A percentile compares a stretch with the other conserved stretches of the same genome.
Conservation (phyloP, 2,113 vertebrate species). For the Brienomyrus brachyistius region DNA sequence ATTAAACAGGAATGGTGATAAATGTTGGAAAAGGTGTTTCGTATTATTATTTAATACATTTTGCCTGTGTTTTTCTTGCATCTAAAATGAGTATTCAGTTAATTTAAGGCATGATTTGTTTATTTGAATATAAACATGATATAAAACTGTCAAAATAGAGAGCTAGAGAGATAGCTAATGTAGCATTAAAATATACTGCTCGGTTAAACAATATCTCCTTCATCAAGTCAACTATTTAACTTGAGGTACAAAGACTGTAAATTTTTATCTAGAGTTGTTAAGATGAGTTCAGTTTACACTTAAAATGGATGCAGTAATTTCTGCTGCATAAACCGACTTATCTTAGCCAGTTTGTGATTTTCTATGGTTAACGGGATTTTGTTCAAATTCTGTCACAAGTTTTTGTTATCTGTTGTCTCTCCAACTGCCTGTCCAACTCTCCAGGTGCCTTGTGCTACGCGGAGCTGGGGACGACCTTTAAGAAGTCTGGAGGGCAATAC, state of each 20-base stretch:
- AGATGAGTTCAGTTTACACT: neutral
- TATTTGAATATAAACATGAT: neutral
- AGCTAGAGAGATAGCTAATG: neutral
- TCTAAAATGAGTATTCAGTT: too few relatives aligned
- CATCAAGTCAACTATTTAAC: neutral
- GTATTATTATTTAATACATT: too few relatives aligned
- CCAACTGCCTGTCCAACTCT: neutral
- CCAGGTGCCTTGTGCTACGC: constrained; percentile 78
- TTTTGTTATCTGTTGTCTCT: neutral
- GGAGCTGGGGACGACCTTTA: constrained; percentile 78
- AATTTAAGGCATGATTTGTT: neutral
- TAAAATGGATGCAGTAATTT: neutral
- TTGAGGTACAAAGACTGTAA: neutral
- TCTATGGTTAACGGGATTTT: neutral
- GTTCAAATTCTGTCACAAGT: neutral
- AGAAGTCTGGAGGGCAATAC: constrained; percentile 80
- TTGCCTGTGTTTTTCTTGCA: too few relatives aligned
- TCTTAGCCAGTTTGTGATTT: neutral
- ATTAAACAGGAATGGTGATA: neutral
- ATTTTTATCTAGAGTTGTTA: neutral
- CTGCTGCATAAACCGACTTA: neutral
- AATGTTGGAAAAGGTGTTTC: neutral
- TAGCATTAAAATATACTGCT: neutral
- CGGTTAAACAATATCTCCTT: neutral
- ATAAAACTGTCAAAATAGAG: neutral